A percentile compares a stretch with the other conserved stretches of the same genome.
These are phyloP conservation scores for Chalcis sispes DNA, from an alignment of 2,888 invertebrate species.

Conservation along the genomic window DNA sequence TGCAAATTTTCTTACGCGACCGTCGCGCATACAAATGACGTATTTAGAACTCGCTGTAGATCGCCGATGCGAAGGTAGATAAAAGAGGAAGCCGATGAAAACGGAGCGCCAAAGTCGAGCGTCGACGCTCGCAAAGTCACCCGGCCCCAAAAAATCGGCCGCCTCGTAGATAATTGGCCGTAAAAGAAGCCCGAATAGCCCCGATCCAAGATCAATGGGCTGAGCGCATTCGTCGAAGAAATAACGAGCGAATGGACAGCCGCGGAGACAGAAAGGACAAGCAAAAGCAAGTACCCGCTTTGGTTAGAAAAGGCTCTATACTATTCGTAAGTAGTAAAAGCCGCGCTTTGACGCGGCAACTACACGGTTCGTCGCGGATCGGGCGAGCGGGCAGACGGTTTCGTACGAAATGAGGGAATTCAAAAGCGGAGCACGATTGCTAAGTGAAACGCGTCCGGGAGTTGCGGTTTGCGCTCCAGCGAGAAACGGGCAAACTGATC, in stretches of 20 bases:
- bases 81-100: neutral
- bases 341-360: neutral
- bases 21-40: constrained; percentile 69
- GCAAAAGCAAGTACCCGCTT: no score
- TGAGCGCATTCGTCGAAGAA: neutral
- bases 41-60: constrained; percentile 63
- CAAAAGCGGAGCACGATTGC: constrained; percentile 25
- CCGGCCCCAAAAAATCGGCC: neutral
- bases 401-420: constrained; percentile 47
- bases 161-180: constrained; percentile 44
- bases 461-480: no score
- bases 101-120: neutral
- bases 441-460: constrained; percentile 27
- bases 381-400: no score
- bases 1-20: constrained; percentile 69
- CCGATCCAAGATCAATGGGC: constrained; percentile 22
- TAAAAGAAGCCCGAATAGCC: neutral
- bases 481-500: no score
- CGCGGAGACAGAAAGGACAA: neutral
- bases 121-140: neutral
- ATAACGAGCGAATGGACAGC: neutral
- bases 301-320: neutral
- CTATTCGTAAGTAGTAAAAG: constrained; percentile 20
- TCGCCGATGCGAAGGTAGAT: no score
- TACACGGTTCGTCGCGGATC: neutral